These are phyloP conservation scores for Pituophis catenifer DNA, from an alignment of 2,113 vertebrate species.

Conservation along the genomic window DNA sequence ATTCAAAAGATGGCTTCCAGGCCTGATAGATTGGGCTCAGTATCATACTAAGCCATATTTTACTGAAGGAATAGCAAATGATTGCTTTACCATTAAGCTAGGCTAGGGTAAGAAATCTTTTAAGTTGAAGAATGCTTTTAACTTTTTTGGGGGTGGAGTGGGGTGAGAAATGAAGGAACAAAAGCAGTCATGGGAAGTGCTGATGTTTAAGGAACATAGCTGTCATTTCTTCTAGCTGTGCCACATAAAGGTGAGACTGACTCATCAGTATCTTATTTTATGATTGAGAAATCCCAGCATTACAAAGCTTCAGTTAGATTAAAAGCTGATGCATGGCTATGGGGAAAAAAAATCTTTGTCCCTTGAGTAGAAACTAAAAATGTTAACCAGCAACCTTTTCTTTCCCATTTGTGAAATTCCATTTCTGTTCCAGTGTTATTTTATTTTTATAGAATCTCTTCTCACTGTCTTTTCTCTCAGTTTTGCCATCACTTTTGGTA, in stretches of 20 bases:
- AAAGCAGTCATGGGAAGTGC: neutral
- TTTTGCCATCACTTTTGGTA: conserved; percentile 48
- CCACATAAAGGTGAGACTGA: conserved; percentile 31
- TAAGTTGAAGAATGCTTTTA: neutral
- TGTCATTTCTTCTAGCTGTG: conserved; percentile 46
- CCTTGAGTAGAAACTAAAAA: conserved; percentile 9
- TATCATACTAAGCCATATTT: neutral
- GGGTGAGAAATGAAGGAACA: neutral
- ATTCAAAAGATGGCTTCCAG: too few relatives aligned
- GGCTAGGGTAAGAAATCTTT: neutral
- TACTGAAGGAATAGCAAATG: neutral
- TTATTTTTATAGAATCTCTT: conserved; percentile 1
- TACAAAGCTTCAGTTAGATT: conserved; percentile 57
- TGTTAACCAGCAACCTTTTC: conserved; percentile 48
- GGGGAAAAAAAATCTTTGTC: neutral
- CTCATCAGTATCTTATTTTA: conserved; percentile 28
- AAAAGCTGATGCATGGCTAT: conserved; percentile 40
- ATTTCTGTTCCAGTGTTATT: conserved; percentile 48
- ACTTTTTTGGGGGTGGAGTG: neutral
- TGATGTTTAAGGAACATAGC: conserved; percentile 32
- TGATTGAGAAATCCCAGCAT: conserved; percentile 26
- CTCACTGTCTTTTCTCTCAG: conserved; percentile 37
- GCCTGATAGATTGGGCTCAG: neutral
- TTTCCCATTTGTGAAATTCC: conserved; percentile 53
- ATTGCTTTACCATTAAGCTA: neutral